phyloP scores from a whole-genome alignment of 2,113 vertebrate genomes.

The Anolis carolinensis region DNA sequence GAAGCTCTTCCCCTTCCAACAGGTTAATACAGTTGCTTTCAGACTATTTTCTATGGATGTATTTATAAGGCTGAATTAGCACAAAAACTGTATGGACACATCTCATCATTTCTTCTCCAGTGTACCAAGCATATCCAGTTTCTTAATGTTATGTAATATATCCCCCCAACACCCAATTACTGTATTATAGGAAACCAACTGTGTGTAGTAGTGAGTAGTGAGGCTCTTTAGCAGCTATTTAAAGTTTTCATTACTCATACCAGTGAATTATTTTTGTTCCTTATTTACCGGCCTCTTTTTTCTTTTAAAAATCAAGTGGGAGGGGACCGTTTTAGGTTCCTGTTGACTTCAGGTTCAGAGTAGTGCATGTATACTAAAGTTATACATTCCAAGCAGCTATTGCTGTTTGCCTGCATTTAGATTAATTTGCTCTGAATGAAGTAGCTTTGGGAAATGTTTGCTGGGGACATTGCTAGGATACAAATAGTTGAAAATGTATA shows the following conservation, averaged over 20 bases:
- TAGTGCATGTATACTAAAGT: not conserved
- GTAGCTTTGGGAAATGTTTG: not conserved
- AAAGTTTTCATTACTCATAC: not conserved
- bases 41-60: not conserved
- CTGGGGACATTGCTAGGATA: too few species aligned
- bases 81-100: not conserved
- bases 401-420: not conserved
- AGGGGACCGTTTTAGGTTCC: not conserved
- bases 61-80: not conserved
- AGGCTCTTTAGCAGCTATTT: not conserved
- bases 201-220: not conserved
- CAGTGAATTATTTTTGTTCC: not conserved
- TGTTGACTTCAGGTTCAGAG: not conserved
- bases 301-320: not conserved
- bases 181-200: not conserved
- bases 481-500: not conserved
- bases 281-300: not conserved
- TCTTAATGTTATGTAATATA: not conserved
- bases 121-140: not conserved
- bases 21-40: not conserved
- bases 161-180: not conserved
- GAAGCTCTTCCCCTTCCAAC: not conserved
- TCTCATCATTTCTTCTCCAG: not conserved
- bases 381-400: not conserved
- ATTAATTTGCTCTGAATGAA: not conserved